Base-by-base conservation (phyloP, 2,797 vertebrate species). In the Muraenolepis orangiensis region DNA sequence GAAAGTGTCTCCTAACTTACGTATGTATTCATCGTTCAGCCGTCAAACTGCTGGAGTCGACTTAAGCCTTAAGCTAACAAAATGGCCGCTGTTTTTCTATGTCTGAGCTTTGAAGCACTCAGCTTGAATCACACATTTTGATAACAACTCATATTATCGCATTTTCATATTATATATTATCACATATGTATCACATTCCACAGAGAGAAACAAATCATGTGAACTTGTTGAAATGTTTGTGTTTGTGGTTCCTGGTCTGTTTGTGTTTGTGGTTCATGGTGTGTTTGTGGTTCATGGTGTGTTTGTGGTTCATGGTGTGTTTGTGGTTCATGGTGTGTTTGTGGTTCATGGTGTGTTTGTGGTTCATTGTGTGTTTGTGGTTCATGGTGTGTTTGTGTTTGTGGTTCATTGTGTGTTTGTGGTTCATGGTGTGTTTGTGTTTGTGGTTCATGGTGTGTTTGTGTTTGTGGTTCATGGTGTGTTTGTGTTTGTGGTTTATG, bases 381-480 rank as follows among this genome's bases (percentile, higher is more conserved):
- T 40, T 40, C 38, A 69, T 3, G 30, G 67, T 69, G 20, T 38
- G 36, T 38, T 38, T 46, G 51, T 57, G 51, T 8, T 6, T 57
- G 51, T 23, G 1, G 20, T n/a, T 57, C 5, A 70, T 6, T n/a
- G 26, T 61, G 57, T 78, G 29, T 73, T 67, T 73, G 64, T 77
- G 57, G 80, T 81, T 29, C 68, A 98, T 96, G 96, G 96, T 51
- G 96, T n/a, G n/a, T n/a, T n/a, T n/a, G n/a, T n/a, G n/a, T n/a
- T 42, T 34, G 32, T 34, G 32, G 32, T 34, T 34, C 32, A 34
- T 38, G 36, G 36, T 12, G 4, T 38, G 36, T 38, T 6, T 42
- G 40, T 42, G 40, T 42, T 1, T 51, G 46, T 40, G 13, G 38
- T 40, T 40, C 38, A 69, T 3, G 30, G 67, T 69, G 20, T 38